Evolutionary conservation across 2,888 invertebrate genomes (phyloP), one percentile per base, ranked within the genome.

Genomic region (Cheilosia pagana): DNA sequence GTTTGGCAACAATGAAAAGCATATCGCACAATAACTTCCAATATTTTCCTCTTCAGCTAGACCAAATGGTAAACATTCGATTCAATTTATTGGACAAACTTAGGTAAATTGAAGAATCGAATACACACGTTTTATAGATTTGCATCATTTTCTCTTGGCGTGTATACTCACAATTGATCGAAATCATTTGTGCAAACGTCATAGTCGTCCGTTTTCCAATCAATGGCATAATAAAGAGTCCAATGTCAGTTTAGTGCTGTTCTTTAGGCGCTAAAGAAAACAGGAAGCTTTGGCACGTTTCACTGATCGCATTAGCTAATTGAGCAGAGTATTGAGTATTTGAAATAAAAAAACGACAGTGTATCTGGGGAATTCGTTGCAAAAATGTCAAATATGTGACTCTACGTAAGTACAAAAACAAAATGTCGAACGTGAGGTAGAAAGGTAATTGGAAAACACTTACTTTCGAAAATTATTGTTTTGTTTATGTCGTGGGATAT

Each of bases 401-500:
- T 43, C 45, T 62, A 53, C n/a, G 21, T 53, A 60, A 43, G 75
- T 50, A 35, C 50, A 60, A 72, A n/a, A 28, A 31, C 12, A 70
- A 55, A 55, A 21, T 14, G 6, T 25, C 53, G 28, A 21, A 67
- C 67, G 68, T 77, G 68, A 77, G 60, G 53, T 76, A 68, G 28
- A 68, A 60, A 68, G 45, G 52, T 68, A 45, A 68, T 77, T 75
- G 57, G 50, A 75, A 50, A 75, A 75, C 65, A 75, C 65, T 65
- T 45, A 75, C 65, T 75, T 75, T 75, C 75, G 62, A 43, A 75
- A 65, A 59, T 57, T 41, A 50, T 75, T 48, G 57, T 65, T 75
- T 75, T 75, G 48, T 65, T 75, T 50, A 35, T 35, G 4, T 35
- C 12, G 3, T 35, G 12, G 35, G 35, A 12, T 28, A 8, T 45